Conservation (phyloP, 2,888 invertebrate genomes). For the Eupithecia inturbata region DNA sequence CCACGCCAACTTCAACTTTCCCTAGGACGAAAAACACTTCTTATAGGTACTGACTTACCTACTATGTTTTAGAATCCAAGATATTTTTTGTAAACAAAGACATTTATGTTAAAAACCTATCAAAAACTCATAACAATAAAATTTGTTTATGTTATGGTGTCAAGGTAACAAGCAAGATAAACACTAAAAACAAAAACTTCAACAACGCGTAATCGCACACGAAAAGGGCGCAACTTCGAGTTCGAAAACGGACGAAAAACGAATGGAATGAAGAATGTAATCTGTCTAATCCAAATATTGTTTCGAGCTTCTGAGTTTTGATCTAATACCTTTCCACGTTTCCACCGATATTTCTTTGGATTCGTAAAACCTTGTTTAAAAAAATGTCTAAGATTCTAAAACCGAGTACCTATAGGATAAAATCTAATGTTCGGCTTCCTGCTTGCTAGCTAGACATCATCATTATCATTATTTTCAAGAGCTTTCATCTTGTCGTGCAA, state of each 20-base stretch:
- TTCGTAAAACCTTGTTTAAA: neutral
- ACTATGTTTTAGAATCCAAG: neutral
- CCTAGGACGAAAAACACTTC: neutral
- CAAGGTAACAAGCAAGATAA: neutral
- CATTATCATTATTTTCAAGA: too few species aligned
- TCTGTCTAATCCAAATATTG: too few species aligned
- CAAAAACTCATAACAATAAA: neutral
- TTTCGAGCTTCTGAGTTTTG: too few species aligned
- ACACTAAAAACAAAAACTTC: too few species aligned
- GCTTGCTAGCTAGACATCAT: too few species aligned
- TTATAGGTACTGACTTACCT: neutral
- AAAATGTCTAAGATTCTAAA: neutral
- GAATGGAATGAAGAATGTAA: too few species aligned
- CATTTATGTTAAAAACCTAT: neutral
- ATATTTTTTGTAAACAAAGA: neutral
- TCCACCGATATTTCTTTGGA: neutral
- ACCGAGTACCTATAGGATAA: neutral
- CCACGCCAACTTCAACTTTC: neutral
- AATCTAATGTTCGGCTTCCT: neutral
- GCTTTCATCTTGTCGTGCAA: neutral
- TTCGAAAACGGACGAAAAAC: too few species aligned
- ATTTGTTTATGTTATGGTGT: too few species aligned
- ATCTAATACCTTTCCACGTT: neutral
- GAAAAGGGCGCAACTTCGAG: too few species aligned
- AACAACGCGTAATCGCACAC: too few species aligned